Conservation (phyloP, 2,888 invertebrate genomes). For the Atethmia centrago region DNA sequence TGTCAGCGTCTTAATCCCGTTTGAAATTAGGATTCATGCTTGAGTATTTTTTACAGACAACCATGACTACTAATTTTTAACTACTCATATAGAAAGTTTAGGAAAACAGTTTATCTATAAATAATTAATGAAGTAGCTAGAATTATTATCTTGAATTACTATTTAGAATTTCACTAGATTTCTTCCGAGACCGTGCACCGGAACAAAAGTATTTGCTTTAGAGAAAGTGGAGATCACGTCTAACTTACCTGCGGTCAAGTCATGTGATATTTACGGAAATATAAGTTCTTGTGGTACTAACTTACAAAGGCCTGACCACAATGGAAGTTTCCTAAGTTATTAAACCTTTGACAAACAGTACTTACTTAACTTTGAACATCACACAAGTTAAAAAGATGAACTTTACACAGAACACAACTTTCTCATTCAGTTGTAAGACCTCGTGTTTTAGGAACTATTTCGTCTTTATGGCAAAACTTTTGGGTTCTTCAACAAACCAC, state of each 20-base stretch:
- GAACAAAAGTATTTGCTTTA: constrained; percentile 21
- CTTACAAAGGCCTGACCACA: constrained; percentile 41
- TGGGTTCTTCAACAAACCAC: constrained; percentile 20
- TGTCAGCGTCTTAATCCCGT: too few relatives aligned
- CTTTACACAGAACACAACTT: constrained; percentile 35
- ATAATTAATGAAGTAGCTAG: background rate
- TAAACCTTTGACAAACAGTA: constrained; percentile 43
- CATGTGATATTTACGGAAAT: constrained; percentile 28
- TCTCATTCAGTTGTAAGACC: constrained; percentile 29
- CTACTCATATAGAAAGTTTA: background rate
- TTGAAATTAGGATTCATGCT: background rate
- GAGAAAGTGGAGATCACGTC: constrained; percentile 29
- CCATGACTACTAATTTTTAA: too few relatives aligned
- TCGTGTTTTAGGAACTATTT: constrained; percentile 33
- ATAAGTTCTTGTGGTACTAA: constrained; percentile 35
- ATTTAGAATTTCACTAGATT: background rate
- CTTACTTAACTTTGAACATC: constrained; percentile 27
- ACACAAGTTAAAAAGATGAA: constrained; percentile 43
- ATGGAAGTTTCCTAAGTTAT: constrained; percentile 35
- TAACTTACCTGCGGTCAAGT: constrained; percentile 40
- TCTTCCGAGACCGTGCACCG: background rate
- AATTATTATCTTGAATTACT: background rate
- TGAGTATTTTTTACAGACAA: background rate
- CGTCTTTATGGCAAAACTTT: constrained; percentile 21
- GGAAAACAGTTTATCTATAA: too few relatives aligned